These are phyloP conservation scores for Homarus gammarus DNA, from an alignment of 2,888 invertebrate species.

Conservation along the genomic window DNA sequence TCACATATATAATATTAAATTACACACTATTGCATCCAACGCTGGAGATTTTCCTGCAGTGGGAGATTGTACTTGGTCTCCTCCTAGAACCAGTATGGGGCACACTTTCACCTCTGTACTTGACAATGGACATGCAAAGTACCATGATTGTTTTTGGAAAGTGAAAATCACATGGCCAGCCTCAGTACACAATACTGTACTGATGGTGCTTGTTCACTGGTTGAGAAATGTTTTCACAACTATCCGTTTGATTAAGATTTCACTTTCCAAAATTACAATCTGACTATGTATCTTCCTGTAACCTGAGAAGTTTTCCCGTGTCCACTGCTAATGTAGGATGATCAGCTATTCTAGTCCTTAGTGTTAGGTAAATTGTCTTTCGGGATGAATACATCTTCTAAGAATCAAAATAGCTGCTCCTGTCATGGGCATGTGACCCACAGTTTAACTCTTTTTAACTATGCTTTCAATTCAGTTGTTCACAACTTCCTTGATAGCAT, in stretches of 20 bases:
- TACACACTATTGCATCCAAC: constrained; percentile 35
- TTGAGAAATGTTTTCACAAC: neutral
- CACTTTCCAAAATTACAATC: neutral
- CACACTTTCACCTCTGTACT: constrained; percentile 17
- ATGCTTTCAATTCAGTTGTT: neutral
- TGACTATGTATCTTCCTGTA: neutral
- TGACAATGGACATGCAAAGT: constrained; percentile 11
- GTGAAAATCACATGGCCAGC: constrained; percentile 4
- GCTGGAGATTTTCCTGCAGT: constrained; percentile 17
- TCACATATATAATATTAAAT: neutral
- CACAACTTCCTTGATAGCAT: neutral
- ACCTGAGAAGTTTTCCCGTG: constrained; percentile 46
- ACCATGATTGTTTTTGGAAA: constrained; percentile 4
- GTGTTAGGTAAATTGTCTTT: neutral
- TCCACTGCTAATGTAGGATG: constrained; percentile 3
- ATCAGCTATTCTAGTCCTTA: constrained; percentile 18
- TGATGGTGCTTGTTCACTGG: neutral
- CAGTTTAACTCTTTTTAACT: constrained; percentile 2
- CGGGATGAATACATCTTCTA: neutral
- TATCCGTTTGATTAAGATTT: constrained; percentile 1
- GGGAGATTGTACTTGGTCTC: constrained; percentile 42
- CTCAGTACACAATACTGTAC: neutral
- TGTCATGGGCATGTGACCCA: neutral
- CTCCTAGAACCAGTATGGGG: constrained; percentile 1
- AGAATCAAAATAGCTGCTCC: constrained; percentile 5